Percentiles rank a stretch among this genome's conserved stretches.
phyloP scores from a whole-genome alignment of 2,797 vertebrate species.

The Meda fulgida region DNA sequence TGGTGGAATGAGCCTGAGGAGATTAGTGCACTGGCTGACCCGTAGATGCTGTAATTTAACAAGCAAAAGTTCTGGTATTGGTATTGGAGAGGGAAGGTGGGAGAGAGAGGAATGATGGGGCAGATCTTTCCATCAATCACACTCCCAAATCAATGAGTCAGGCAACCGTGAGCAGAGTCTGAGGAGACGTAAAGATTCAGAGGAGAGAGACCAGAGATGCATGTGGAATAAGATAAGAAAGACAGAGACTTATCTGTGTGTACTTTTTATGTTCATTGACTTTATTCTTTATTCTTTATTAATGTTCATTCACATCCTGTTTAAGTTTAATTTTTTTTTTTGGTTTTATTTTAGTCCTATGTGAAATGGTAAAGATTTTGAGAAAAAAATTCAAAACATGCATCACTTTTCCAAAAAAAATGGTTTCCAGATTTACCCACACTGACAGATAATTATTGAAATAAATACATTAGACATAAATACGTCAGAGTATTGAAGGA shows the following conservation, averaged over 20 bases:
- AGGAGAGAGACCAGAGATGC: not conserved
- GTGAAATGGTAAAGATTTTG: not conserved
- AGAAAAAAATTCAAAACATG: not conserved
- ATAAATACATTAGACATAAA: not conserved
- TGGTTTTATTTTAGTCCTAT: not conserved
- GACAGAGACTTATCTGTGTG: not conserved
- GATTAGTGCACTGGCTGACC: slow-evolving; percentile 33
- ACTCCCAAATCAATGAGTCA: slow-evolving; percentile 45
- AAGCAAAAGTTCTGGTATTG: slow-evolving; percentile 41
- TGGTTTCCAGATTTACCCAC: not conserved
- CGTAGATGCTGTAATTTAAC: slow-evolving; percentile 46
- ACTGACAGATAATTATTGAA: not conserved
- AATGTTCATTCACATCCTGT: not conserved
- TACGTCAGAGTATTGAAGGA: not conserved
- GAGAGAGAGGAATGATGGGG: slow-evolving; percentile 38
- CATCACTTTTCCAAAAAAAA: not conserved
- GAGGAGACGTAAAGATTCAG: slow-evolving; percentile 4
- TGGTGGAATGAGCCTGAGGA: slow-evolving; percentile 34
- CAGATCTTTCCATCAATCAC: slow-evolving; percentile 47
- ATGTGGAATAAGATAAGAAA: not conserved
- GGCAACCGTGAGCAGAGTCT: slow-evolving; percentile 17
- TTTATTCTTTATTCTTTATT: not conserved
- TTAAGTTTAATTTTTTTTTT: too few relatives aligned
- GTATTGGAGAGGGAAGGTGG: slow-evolving; percentile 27
- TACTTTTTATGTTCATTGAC: not conserved